phyloP scores from a whole-genome alignment of 2,797 vertebrate genomes.

The Sebastes taczanowskii region DNA sequence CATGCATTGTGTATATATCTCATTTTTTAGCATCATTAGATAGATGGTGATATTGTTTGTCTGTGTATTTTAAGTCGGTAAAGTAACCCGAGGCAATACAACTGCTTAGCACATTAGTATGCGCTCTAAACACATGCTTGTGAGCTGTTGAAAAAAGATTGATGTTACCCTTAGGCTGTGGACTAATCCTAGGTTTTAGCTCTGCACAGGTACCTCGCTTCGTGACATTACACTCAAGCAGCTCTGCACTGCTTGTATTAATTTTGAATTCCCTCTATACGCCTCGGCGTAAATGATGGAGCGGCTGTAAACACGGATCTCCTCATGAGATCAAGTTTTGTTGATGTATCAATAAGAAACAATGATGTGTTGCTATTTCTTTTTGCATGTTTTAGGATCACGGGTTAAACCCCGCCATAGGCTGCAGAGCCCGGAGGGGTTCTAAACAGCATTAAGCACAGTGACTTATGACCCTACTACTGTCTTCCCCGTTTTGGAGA shows the following conservation, averaged over 20 bases:
- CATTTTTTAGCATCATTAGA: constrained; percentile 11
- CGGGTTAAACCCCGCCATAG: background rate
- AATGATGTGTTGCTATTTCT: background rate
- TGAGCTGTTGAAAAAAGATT: constrained; percentile 42
- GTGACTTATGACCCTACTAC: background rate
- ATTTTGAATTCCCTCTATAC: constrained; percentile 37
- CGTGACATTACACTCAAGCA: constrained; percentile 45
- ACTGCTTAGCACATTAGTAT: constrained; percentile 57
- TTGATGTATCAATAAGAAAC: constrained; percentile 39
- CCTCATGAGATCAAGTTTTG: constrained; percentile 12
- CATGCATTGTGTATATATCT: background rate
- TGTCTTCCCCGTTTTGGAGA: background rate
- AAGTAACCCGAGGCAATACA: constrained; percentile 56
- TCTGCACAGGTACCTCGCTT: constrained; percentile 56
- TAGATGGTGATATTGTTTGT: constrained; percentile 27
- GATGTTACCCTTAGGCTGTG: constrained; percentile 53
- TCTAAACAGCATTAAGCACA: constrained; percentile 6
- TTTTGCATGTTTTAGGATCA: constrained; percentile 14
- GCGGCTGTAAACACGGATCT: constrained; percentile 25
- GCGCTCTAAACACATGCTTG: constrained; percentile 57
- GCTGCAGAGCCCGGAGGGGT: background rate
- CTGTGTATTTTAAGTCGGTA: background rate
- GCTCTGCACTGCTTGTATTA: constrained; percentile 5
- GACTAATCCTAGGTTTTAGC: constrained; percentile 39
- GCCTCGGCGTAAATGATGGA: constrained; percentile 25